A percentile compares a stretch with the other conserved stretches of the same genome.
These are phyloP conservation scores for Choloepus hoffmanni DNA, from an alignment of 2,113 vertebrate genomes.

Conservation along the genomic window DNA sequence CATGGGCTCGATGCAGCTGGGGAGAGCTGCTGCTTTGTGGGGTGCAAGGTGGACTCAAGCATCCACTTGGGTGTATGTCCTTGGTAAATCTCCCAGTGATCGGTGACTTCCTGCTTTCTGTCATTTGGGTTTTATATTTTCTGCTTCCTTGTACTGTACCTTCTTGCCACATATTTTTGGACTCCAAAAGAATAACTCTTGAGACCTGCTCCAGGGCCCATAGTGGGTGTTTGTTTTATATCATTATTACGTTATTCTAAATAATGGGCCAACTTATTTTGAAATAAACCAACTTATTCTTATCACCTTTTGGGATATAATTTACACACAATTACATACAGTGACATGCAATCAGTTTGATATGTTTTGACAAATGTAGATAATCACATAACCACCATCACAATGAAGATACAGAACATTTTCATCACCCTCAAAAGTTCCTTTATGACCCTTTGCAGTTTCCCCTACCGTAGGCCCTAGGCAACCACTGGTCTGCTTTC, in stretches of 20 bases:
- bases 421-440: no score
- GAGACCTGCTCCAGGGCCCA: not conserved
- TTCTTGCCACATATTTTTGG: not conserved
- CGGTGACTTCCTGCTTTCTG: not conserved
- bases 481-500: not conserved
- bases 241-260: not conserved
- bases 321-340: not conserved
- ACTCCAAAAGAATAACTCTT: not conserved
- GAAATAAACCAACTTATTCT: not conserved
- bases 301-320: not conserved
- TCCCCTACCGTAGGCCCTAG: not conserved
- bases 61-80: accelerated
- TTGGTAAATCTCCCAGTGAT: not conserved
- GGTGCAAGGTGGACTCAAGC: accelerated
- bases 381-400: not conserved
- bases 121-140: not conserved
- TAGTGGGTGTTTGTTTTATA: not conserved
- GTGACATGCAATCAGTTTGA: not conserved
- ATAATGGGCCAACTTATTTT: not conserved
- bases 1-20: accelerated
- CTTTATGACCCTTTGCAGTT: no score
- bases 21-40: accelerated
- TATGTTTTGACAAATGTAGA: not conserved
- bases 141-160: not conserved
- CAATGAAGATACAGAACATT: not conserved